Percentiles rank a stretch among this genome's conserved stretches.
phyloP scores from a whole-genome alignment of 2,797 vertebrate genomes.

The Graptemys geographica region DNA sequence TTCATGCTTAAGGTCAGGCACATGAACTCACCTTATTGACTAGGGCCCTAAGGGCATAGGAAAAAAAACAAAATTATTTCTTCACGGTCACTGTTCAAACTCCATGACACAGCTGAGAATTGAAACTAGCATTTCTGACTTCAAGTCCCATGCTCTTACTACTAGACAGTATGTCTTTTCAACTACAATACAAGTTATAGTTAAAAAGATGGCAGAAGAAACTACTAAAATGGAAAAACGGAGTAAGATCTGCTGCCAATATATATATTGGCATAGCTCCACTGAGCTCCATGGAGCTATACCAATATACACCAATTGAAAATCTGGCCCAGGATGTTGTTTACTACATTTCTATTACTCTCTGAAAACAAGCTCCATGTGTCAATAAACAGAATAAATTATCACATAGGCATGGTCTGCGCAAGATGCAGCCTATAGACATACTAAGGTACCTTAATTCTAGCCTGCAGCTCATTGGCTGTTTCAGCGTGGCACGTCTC shows the following conservation, averaged over 20 bases:
- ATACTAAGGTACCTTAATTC: background rate
- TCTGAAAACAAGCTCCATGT: conserved; percentile 15
- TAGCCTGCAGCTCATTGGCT: background rate
- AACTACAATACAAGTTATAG: background rate
- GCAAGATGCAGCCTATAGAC: conserved; percentile 4
- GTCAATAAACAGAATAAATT: conserved; percentile 43
- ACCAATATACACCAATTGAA: conserved; percentile 4
- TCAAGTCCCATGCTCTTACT: background rate
- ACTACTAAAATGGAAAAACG: background rate
- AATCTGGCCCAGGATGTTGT: conserved; percentile 6
- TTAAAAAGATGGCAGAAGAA: background rate
- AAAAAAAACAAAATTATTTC: background rate
- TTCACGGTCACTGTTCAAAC: background rate
- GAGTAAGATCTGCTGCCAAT: background rate
- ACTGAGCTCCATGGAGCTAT: rapidly evolving
- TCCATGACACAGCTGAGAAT: rapidly evolving
- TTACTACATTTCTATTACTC: background rate
- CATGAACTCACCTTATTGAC: background rate
- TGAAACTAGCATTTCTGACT: background rate
- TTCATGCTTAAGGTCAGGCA: background rate
- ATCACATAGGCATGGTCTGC: conserved; percentile 1
- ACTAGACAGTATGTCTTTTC: background rate
- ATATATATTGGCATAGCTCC: rapidly evolving
- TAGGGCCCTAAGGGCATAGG: background rate
- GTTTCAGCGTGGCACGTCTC: background rate